These are phyloP conservation scores for Melipona bicolor DNA, from an alignment of 2,888 invertebrate species.

Conservation along the genomic window DNA sequence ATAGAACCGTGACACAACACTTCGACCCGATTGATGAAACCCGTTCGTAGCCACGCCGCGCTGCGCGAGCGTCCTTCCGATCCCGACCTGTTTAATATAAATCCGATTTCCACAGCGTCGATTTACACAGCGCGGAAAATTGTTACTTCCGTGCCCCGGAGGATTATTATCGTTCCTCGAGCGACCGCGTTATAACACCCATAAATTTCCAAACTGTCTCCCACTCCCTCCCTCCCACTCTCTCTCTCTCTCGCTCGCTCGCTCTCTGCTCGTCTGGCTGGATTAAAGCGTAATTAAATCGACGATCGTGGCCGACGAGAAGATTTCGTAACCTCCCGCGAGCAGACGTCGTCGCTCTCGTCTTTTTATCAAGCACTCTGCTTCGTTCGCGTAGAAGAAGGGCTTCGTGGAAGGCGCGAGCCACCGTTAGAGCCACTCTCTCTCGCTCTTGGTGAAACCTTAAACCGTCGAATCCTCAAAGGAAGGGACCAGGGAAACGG, in stretches of 20 bases:
- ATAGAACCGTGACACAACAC: conserved; percentile 52
- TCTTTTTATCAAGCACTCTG: conserved; percentile 2
- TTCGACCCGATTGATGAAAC: conserved; percentile 47
- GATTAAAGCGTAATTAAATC: conserved; percentile 31
- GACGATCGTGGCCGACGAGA: conserved; percentile 1
- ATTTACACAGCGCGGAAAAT: not conserved
- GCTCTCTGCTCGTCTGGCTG: not conserved
- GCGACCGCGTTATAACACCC: conserved; percentile 6
- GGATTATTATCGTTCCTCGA: conserved; percentile 3
- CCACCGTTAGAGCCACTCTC: not conserved
- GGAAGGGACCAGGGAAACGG: conserved; percentile 1
- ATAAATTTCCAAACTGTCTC: conserved; percentile 3
- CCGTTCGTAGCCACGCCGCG: not conserved
- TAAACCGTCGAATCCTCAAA: conserved; percentile 43
- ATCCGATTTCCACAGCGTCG: conserved; percentile 19
- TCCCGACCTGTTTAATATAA: not conserved
- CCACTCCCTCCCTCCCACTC: not conserved
- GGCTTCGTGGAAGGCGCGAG: not conserved
- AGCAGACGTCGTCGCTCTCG: conserved; percentile 12
- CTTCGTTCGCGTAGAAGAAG: not conserved
- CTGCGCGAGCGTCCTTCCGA: too few relatives aligned
- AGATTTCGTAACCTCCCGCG: conserved; percentile 12
- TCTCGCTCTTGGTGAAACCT: not conserved
- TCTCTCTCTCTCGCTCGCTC: too few relatives aligned
- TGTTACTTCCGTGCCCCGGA: not conserved